These are phyloP conservation scores for Archilochus colubris DNA, from an alignment of 2,113 vertebrate genomes.

Conservation along the genomic window DNA sequence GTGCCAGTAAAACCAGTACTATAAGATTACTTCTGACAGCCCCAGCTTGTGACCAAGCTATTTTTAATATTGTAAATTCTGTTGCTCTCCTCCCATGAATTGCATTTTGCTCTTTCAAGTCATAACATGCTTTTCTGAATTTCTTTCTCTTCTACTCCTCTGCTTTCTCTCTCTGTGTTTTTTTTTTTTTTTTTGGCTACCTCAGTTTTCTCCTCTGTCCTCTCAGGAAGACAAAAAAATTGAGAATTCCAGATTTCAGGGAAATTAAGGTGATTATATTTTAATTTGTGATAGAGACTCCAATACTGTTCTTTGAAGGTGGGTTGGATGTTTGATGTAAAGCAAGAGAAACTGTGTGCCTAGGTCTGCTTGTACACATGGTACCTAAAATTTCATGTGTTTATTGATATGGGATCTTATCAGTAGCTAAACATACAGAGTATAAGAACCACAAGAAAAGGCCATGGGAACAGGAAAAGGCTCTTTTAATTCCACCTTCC, in stretches of 20 bases:
- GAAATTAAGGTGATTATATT: neutral
- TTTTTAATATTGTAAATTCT: constrained; percentile 20
- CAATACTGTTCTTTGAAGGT: neutral
- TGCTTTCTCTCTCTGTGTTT: neutral
- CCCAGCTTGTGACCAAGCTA: neutral
- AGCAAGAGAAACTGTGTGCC: neutral
- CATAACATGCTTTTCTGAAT: neutral
- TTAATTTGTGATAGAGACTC: neutral
- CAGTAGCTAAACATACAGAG: neutral
- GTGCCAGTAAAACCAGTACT: constrained; percentile 27
- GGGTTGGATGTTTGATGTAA: neutral
- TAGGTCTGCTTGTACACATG: neutral
- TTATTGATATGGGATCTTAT: neutral
- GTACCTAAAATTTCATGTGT: neutral
- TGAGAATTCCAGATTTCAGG: neutral
- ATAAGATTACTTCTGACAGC: constrained; percentile 15
- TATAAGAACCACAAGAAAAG: neutral
- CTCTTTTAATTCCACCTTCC: constrained; percentile 18
- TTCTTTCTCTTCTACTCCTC: neutral
- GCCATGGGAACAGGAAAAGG: constrained; percentile 12
- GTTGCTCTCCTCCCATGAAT: neutral
- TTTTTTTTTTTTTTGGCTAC: neutral
- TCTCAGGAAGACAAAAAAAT: neutral
- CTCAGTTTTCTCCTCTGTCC: neutral
- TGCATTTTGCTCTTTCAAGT: constrained; percentile 18